Conservation (phyloP, 2,113 vertebrate species). For the Leptodactylus fuscus region DNA sequence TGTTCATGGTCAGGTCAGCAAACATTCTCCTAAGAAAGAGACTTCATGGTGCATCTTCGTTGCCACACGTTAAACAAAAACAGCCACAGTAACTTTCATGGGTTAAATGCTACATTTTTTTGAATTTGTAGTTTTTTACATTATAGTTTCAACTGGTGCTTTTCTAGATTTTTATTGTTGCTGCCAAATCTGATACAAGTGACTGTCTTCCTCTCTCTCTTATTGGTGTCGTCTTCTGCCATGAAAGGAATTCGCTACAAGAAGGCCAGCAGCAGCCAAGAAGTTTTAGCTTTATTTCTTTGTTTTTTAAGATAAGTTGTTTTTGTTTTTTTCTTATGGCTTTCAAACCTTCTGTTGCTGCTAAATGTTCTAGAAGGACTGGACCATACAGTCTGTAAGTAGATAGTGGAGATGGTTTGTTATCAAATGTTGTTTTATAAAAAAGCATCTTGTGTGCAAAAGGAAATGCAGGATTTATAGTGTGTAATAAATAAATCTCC, state of each 20-base stretch:
- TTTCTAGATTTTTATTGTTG: conserved; percentile 43
- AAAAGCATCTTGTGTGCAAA: conserved; percentile 30
- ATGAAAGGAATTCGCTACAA: conserved; percentile 33
- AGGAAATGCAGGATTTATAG: conserved; percentile 25
- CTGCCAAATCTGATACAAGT: conserved; percentile 47
- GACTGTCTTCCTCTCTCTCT: conserved; percentile 45
- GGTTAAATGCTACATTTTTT: conserved; percentile 17
- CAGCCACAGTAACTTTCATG: conserved; percentile 32
- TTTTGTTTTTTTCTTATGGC: conserved; percentile 28
- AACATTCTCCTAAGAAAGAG: too few relatives aligned
- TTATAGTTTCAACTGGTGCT: conserved; percentile 50
- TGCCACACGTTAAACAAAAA: neutral
- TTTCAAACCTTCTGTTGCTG: conserved; percentile 57
- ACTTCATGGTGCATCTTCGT: neutral
- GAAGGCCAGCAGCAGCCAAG: conserved; percentile 50
- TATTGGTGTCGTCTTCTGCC: conserved; percentile 25
- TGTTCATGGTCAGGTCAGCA: neutral
- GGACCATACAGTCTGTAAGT: conserved; percentile 17
- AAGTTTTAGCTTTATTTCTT: conserved; percentile 47
- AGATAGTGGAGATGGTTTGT: conserved; percentile 30
- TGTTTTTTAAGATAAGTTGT: neutral
- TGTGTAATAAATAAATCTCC: neutral
- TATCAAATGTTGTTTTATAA: conserved; percentile 8
- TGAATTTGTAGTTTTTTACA: conserved; percentile 20
- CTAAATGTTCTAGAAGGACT: conserved; percentile 54